Evolutionary conservation across 1,140 invertebrate genomes (phyloP).

Genomic region (Chironomus tepperi): DNA sequence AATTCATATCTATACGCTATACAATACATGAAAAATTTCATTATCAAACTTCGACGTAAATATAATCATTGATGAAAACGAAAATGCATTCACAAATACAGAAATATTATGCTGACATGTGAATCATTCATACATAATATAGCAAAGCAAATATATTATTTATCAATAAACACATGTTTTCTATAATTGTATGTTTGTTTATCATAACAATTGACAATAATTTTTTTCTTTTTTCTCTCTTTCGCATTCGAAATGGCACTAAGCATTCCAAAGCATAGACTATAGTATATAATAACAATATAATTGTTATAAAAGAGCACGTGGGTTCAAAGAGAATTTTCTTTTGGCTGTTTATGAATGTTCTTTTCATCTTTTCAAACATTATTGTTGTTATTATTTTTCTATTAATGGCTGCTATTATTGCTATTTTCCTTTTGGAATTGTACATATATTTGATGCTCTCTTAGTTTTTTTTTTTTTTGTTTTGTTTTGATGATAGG

Average conservation of each 20-base stretch:
- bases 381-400: neutral
- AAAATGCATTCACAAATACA: slow-evolving; percentile 19
- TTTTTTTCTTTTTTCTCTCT: neutral
- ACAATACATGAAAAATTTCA: neutral
- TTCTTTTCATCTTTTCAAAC: neutral
- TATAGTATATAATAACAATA: slow-evolving; percentile 20
- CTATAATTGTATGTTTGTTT: slow-evolving; percentile 24
- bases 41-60: neutral
- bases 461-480: neutral
- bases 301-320: slow-evolving; percentile 14
- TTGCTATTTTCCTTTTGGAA: neutral
- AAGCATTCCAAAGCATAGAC: neutral
- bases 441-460: neutral
- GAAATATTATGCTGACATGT: slow-evolving; percentile 16
- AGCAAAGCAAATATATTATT: slow-evolving; percentile 19
- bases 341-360: slow-evolving; percentile 18
- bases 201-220: slow-evolving; percentile 23
- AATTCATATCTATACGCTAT: too few species aligned
- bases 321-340: slow-evolving; percentile 23
- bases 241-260: neutral
- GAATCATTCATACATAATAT: slow-evolving; percentile 21
- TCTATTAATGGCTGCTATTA: neutral
- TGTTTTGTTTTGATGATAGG: neutral
- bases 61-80: slow-evolving; percentile 6
- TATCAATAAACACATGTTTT: slow-evolving; percentile 24